phyloP scores from a whole-genome alignment of 2,797 vertebrate genomes.

The Streptopelia turtur region DNA sequence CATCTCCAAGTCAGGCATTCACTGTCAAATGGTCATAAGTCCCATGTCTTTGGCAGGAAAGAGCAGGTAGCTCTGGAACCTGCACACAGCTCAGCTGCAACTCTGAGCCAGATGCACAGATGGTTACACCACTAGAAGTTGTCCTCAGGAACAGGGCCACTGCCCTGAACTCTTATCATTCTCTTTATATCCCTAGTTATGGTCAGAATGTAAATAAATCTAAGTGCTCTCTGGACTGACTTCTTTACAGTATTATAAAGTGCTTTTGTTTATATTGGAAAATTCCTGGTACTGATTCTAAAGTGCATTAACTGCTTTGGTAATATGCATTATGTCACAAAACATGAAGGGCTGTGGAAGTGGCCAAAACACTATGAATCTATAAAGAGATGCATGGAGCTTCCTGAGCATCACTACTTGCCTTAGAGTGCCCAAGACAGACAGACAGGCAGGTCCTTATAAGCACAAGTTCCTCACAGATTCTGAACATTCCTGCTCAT shows the following conservation, averaged over 20 bases:
- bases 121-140: not conserved
- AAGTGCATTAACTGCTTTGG: not conserved
- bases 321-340: not conserved
- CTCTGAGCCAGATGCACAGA: not conserved
- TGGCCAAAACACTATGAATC: not conserved
- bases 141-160: not conserved
- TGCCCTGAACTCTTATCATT: not conserved
- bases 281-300: not conserved
- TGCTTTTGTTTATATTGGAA: not conserved
- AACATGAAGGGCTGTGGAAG: not conserved
- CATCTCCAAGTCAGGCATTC: not conserved
- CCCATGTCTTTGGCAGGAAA: not conserved
- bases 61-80: not conserved
- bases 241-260: not conserved
- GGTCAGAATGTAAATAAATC: not conserved
- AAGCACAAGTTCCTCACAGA: not conserved
- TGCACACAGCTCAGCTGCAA: not conserved
- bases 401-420: not conserved
- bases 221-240: not conserved
- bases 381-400: not conserved
- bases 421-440: not conserved
- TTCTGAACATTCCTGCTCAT: not conserved
- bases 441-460: not conserved
- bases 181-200: not conserved
- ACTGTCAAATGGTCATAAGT: not conserved